Evolutionary conservation across 1,140 invertebrate genomes (phyloP), one percentile per base, ranked within the genome.

Genomic region (Yoshiicerus persimilis): DNA sequence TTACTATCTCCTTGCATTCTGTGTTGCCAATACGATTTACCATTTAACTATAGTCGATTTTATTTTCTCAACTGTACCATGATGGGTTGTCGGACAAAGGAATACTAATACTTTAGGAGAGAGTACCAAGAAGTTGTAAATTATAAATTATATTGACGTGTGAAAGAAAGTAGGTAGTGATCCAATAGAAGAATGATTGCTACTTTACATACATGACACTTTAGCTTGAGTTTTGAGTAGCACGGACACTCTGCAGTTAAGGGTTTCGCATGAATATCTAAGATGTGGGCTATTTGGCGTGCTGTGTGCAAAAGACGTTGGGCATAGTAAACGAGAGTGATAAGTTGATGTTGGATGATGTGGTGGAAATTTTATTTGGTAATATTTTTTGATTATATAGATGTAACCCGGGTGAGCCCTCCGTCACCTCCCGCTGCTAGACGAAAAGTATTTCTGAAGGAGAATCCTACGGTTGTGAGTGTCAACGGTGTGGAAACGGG

Each of bases 341-440:
- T 16, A 56, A 56, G 47, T 56, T 56, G 47, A 56, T 56, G 20
- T n/a, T n/a, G 16, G 47, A 56, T 56, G 47, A 56, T 56, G 47
- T 20, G 25, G 66, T 70, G 66, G 66, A 70, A 32, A 80, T 80
- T 36, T 80, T 36, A 80, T 80, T n/a, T n/a, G 75, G 32, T 36
- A 80, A 36, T 80, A 38, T 80, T 36, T 80, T 80, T 80, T 80
- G 30, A 80, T 80, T 80, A 32, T 80, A 77, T 36, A 90, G 90
- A 90, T 77, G 88, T 90, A 16, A 90, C 90, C 16, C 66, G 87
- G 20, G 88, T 90, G 66, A 87, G 89, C 83, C 90, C 90, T 77
- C 90, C 90, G 56, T 91, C 90, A 5, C 90, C 90, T 64, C 90
- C 90, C 23, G 56, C 89, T 34, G 90, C 90, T 13, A 32, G 89